Evolutionary conservation across 1,140 invertebrate species (phyloP).

Genomic region (Tenebrio molitor): DNA sequence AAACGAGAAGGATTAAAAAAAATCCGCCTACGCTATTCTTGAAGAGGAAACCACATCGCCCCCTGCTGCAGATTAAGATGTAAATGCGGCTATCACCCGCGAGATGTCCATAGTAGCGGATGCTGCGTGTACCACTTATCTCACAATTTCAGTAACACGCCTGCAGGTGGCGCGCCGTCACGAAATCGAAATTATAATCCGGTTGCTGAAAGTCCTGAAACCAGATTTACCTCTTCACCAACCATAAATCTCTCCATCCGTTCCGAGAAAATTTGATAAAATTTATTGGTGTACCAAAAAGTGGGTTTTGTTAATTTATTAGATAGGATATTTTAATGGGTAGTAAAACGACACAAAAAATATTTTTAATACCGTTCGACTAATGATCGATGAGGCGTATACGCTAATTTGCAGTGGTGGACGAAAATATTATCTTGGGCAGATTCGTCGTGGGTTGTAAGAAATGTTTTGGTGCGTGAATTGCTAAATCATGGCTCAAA

Average conservation of each 20-base stretch:
- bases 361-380: background rate
- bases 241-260: background rate
- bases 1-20: no score
- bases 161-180: slow-evolving; percentile 14
- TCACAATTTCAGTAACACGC: slow-evolving; percentile 11
- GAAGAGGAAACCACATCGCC: no score
- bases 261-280: background rate
- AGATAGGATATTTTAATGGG: background rate
- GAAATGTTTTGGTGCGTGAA: slow-evolving; percentile 13
- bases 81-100: slow-evolving; percentile 23
- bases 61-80: slow-evolving; percentile 9
- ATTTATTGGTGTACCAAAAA: slow-evolving; percentile 7
- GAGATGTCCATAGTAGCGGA: slow-evolving; percentile 39
- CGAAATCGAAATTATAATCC: background rate
- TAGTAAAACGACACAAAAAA: background rate
- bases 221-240: background rate
- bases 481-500: slow-evolving; percentile 32
- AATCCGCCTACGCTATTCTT: no score
- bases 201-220: background rate
- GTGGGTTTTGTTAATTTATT: slow-evolving; percentile 4
- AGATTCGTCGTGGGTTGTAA: slow-evolving; percentile 1
- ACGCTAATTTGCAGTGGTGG: no score
- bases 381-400: slow-evolving; percentile 15
- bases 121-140: slow-evolving; percentile 41
- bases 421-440: background rate